Base-by-base conservation (phyloP, 2,113 vertebrate species). In the Urocolius indicus region DNA sequence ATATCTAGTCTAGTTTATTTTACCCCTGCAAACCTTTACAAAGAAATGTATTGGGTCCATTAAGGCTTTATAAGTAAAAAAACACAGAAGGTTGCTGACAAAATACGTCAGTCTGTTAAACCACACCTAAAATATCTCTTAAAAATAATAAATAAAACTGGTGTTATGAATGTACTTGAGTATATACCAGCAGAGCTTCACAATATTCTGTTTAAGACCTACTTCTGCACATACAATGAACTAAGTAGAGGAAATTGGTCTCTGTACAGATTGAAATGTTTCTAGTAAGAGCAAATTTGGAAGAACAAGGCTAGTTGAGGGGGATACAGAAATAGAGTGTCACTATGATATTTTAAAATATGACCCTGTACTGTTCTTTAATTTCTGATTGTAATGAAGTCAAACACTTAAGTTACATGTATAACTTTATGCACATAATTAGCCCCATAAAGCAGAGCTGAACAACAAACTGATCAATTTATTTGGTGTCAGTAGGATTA, bases 401-500 rank as follows among this genome's bases (percentile, higher is more conserved):
- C 72, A 66, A 72, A 91, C 72, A 16, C 38, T 75, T 19, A 20
- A 72, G 34, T 63, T 67, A 61, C 5, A 2, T 5, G 27, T 52
- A 15, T 19, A 81, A 92, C 74, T 84, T 59, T 43, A 61, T 32
- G n/a, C 69, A 78, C 45, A 38, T 69, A 91, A 84, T 88, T 65
- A 94, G 79, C 43, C 43, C 16, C 57, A 41, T 30, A 71, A 88
- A 74, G 61, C 57, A 41, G 65, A 90, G 72, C n/a, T 54, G 36
- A 62, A 41, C 49, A 78, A 65, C 7, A 24, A 93, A 69, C 58
- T 17, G 22, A 52, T 41, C 20, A 11, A 82, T 87, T 90, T 81
- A 66, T 69, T 96, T 69, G n/a, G 54, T 65, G 52, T 78, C 93
- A 68, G 65, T 1, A 58, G 83, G 73, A 94, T 92, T 90, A 92